phyloP scores from a whole-genome alignment of 92 coral and sea anemone genomes.

The Bergia puertoricense region DNA sequence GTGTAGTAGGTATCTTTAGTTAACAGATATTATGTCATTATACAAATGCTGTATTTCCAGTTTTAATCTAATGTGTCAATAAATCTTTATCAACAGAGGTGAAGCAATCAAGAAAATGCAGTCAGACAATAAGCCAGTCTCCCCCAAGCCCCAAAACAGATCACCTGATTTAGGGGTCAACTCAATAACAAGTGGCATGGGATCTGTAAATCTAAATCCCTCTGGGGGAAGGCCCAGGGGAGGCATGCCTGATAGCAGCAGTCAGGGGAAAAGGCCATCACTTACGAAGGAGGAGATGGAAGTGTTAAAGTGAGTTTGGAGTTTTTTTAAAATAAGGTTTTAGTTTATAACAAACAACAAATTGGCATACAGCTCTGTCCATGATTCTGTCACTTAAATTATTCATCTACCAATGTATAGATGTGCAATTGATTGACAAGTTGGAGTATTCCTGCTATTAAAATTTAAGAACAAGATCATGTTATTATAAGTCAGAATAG shows the following conservation, averaged over 20 bases:
- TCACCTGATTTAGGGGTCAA: conserved; percentile 36
- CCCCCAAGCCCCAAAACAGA: conserved; percentile 7
- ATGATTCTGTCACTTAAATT: not conserved
- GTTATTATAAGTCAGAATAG: too few relatives aligned
- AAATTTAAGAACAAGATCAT: too few relatives aligned
- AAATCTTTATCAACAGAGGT: conserved; percentile 51
- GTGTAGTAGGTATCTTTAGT: too few relatives aligned
- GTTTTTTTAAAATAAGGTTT: not conserved
- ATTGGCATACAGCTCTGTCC: not conserved
- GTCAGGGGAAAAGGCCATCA: conserved; percentile 58
- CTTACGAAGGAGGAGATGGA: conserved; percentile 81
- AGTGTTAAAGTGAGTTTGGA: conserved; percentile 78
- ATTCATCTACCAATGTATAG: too few relatives aligned
- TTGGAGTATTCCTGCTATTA: too few relatives aligned
- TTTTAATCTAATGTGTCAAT: too few relatives aligned
- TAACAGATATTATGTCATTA: too few relatives aligned
- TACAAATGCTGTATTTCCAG: too few relatives aligned
- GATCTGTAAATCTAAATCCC: conserved; percentile 49
- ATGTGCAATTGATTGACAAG: too few relatives aligned
- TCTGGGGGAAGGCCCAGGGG: conserved; percentile 29
- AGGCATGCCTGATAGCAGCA: conserved; percentile 12
- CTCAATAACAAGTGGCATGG: conserved; percentile 51
- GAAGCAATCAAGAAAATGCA: conserved; percentile 74
- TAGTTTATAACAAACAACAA: not conserved
- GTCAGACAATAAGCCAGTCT: conserved; percentile 19